These are phyloP conservation scores for Chymomyza caudatula DNA, from an alignment of 2,888 invertebrate species.

Conservation along the genomic window DNA sequence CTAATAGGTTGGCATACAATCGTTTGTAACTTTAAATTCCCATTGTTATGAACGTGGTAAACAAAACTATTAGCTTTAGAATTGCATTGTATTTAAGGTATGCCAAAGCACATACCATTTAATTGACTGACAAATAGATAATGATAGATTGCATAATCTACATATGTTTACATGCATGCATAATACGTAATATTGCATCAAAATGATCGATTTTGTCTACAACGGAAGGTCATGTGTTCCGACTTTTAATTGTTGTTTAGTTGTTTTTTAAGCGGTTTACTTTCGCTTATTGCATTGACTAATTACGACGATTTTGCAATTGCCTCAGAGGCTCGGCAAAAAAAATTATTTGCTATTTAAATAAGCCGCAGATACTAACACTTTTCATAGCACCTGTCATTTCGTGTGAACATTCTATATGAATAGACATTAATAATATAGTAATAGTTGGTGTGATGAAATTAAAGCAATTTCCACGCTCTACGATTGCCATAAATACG, in stretches of 20 bases:
- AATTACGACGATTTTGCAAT: slow-evolving; percentile 40
- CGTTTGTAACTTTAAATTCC: not conserved
- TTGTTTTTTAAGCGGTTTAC: slow-evolving; percentile 30
- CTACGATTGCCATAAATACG: not conserved
- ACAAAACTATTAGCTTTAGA: not conserved
- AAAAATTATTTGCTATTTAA: not conserved
- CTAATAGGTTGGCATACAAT: not conserved
- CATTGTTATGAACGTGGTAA: not conserved
- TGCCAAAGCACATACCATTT: not conserved
- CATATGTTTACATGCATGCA: not conserved
- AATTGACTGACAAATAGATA: not conserved
- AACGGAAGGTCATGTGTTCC: not conserved
- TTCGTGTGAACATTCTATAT: not conserved
- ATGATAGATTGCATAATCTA: not conserved
- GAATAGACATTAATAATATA: not conserved
- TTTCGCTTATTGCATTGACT: slow-evolving; percentile 56
- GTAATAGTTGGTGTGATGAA: not conserved
- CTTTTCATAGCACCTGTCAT: not conserved
- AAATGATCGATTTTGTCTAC: not conserved
- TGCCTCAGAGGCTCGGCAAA: not conserved
- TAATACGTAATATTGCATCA: not conserved
- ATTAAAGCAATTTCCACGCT: not conserved
- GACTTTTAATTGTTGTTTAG: not conserved
- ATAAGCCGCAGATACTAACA: not conserved
- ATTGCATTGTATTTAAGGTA: not conserved